phyloP scores from a whole-genome alignment of 53 echinoderm and acorn worm species.

The Crossaster papposus region DNA sequence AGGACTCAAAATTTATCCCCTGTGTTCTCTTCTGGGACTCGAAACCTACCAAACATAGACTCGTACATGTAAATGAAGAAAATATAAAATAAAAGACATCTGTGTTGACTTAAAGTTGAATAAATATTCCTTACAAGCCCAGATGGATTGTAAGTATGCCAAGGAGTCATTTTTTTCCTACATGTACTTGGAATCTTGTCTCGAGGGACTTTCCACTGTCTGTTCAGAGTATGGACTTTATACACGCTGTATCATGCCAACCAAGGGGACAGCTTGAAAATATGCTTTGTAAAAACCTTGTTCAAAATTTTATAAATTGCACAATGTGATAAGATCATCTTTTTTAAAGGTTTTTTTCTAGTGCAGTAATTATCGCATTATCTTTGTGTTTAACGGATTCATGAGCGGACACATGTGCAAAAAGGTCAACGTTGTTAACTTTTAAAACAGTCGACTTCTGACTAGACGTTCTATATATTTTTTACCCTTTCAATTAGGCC shows the following conservation, averaged over 20 bases:
- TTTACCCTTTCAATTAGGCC: too few relatives aligned
- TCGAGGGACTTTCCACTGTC: background rate
- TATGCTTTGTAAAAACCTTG: background rate
- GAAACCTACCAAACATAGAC: too few relatives aligned
- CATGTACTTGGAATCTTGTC: background rate
- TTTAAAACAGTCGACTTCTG: too few relatives aligned
- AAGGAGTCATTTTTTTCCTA: background rate
- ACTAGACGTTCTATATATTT: too few relatives aligned
- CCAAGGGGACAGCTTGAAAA: background rate
- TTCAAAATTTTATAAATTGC: background rate
- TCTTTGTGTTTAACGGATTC: too few relatives aligned
- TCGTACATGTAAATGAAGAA: constrained; percentile 6
- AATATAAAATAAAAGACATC: background rate
- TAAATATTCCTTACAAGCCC: background rate
- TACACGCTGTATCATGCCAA: background rate
- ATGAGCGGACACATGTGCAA: too few relatives aligned
- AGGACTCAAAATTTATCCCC: too few relatives aligned
- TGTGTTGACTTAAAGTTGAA: background rate
- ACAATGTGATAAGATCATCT: background rate
- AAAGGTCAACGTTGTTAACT: too few relatives aligned
- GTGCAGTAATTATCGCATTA: too few relatives aligned
- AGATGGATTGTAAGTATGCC: background rate
- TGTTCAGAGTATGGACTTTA: background rate
- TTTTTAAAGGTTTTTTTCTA: background rate
- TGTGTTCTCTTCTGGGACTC: too few relatives aligned